Conservation (phyloP, 2,888 invertebrate species). For the Mayetiola destructor region DNA sequence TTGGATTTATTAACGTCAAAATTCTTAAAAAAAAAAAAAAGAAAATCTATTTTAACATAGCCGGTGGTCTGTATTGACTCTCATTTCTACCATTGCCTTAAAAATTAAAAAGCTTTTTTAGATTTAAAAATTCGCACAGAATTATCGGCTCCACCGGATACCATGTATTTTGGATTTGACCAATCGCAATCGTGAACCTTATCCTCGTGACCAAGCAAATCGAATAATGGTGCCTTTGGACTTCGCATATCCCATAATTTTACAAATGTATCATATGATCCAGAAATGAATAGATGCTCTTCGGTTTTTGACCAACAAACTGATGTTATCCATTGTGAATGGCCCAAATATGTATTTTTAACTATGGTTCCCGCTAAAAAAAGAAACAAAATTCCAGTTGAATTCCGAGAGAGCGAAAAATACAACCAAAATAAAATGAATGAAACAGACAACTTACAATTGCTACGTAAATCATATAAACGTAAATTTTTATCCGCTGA, state of each 20-base stretch:
- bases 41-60: too few relatives aligned
- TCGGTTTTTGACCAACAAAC: slow-evolving; percentile 77
- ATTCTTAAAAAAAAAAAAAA: too few relatives aligned
- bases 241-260: slow-evolving; percentile 84
- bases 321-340: slow-evolving; percentile 82
- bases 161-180: slow-evolving; percentile 70
- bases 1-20: too few relatives aligned
- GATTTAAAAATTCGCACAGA: slow-evolving; percentile 76
- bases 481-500: slow-evolving; percentile 85
- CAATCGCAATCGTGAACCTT: slow-evolving; percentile 89
- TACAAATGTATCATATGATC: slow-evolving; percentile 76
- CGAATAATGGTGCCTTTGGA: slow-evolving; percentile 80
- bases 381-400: slow-evolving; percentile 14
- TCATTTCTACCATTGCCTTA: too few relatives aligned
- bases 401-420: too few relatives aligned
- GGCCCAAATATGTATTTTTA: slow-evolving; percentile 69
- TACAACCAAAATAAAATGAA: too few relatives aligned
- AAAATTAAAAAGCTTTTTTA: slow-evolving; percentile 32
- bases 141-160: slow-evolving; percentile 90
- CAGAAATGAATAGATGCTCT: slow-evolving; percentile 79
- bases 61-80: too few relatives aligned
- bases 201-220: slow-evolving; percentile 85
- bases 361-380: slow-evolving; percentile 67
- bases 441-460: slow-evolving; percentile 41
- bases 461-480: slow-evolving; percentile 81